Conservation (phyloP, 2,113 vertebrate genomes). For the Neolamprologus caudopunctatus region DNA sequence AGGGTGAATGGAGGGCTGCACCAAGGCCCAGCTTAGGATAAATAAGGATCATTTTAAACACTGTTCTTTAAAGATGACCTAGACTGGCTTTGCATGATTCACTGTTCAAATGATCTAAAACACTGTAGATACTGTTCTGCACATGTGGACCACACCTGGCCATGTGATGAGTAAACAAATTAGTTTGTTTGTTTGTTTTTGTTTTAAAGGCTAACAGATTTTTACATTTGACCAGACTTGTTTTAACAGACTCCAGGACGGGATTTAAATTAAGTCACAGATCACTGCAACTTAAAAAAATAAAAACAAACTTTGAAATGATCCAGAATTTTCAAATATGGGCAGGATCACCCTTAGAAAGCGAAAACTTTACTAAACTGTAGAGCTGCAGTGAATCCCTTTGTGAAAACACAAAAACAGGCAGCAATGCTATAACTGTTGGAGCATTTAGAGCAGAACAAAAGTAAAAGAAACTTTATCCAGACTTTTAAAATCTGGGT, state of each 20-base stretch:
- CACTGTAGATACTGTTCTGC: neutral
- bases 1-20: neutral
- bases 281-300: neutral
- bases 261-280: neutral
- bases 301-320: neutral
- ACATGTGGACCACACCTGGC: neutral
- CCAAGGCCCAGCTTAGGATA: neutral
- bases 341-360: neutral
- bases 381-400: neutral
- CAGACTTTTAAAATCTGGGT: neutral
- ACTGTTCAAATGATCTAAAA: neutral
- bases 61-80: neutral
- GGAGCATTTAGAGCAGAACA: rapidly evolving
- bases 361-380: rapidly evolving
- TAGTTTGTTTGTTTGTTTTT: rapidly evolving
- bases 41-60: neutral
- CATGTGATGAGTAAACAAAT: neutral
- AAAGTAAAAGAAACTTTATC: neutral
- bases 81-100: neutral
- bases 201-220: neutral
- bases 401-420: rapidly evolving
- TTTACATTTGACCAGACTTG: rapidly evolving
- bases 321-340: neutral
- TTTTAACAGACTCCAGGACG: neutral
- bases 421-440: neutral